phyloP scores from a whole-genome alignment of 2,797 vertebrate genomes.

The Nothura maculosa region DNA sequence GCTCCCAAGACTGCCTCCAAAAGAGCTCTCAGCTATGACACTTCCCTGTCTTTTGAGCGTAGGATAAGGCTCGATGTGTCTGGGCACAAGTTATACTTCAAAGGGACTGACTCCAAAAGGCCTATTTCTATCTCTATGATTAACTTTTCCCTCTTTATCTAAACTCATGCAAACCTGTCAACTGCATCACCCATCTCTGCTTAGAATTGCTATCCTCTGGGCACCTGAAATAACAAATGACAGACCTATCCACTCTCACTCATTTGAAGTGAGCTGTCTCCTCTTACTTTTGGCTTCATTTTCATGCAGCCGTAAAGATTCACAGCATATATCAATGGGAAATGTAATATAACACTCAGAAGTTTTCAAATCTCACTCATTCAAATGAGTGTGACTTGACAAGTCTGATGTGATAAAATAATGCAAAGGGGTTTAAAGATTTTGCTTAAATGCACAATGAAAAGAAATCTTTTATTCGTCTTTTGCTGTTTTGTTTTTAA shows the following conservation, averaged over 20 bases:
- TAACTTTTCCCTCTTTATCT: constrained; percentile 46
- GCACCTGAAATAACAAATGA: constrained; percentile 65
- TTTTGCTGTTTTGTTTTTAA: background rate
- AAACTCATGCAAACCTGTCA: constrained; percentile 35
- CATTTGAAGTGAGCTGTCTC: constrained; percentile 49
- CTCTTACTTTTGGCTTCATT: constrained; percentile 58
- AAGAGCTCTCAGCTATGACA: background rate
- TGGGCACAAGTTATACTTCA: background rate
- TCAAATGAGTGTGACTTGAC: constrained; percentile 80
- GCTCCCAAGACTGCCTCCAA: background rate
- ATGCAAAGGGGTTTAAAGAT: constrained; percentile 61
- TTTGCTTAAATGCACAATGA: constrained; percentile 47
- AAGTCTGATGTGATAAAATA: constrained; percentile 68
- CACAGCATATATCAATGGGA: constrained; percentile 65
- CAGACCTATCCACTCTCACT: constrained; percentile 54
- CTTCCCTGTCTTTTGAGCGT: background rate
- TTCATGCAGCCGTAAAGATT: constrained; percentile 57
- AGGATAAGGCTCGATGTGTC: background rate
- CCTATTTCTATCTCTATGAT: background rate
- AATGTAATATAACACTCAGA: constrained; percentile 78
- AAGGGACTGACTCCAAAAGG: background rate
- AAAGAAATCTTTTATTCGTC: constrained; percentile 12
- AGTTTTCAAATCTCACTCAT: constrained; percentile 80
- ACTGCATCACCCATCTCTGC: constrained; percentile 16
- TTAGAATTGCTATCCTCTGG: constrained; percentile 16